These are phyloP conservation scores for Unio pictorum DNA, from an alignment of 2,888 invertebrate species.

Conservation along the genomic window DNA sequence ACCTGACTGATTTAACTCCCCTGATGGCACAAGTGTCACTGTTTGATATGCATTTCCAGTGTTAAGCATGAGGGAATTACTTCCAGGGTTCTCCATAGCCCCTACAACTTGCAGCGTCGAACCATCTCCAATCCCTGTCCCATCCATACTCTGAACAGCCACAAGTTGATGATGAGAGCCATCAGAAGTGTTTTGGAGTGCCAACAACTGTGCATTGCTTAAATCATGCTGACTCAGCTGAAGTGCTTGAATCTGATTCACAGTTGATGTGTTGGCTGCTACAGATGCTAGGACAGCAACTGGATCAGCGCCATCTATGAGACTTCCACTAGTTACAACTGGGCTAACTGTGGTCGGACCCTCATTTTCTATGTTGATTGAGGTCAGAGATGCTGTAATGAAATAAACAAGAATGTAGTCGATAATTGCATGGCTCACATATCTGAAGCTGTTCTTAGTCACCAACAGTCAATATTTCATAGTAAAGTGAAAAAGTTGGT, in stretches of 20 bases:
- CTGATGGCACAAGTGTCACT: conserved; percentile 86
- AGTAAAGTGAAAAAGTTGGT: too few species aligned
- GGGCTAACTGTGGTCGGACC: too few species aligned
- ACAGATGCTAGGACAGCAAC: conserved; percentile 51
- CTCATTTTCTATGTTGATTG: too few species aligned
- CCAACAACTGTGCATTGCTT: conserved; percentile 50
- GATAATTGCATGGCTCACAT: too few species aligned
- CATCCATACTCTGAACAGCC: conserved; percentile 52
- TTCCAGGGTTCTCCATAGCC: not conserved
- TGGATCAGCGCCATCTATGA: conserved; percentile 36
- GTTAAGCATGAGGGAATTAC: conserved; percentile 40
- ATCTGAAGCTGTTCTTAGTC: too few species aligned
- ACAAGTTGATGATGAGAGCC: conserved; percentile 59
- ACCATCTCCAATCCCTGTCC: conserved; percentile 16
- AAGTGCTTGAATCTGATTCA: conserved; percentile 33
- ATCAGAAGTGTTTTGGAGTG: conserved; percentile 54
- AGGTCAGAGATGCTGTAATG: too few species aligned
- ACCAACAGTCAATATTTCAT: too few species aligned
- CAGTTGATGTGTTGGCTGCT: conserved; percentile 39
- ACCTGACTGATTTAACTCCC: conserved; percentile 81
- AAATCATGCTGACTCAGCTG: conserved; percentile 10
- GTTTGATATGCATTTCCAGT: conserved; percentile 81
- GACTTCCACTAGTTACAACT: too few species aligned
- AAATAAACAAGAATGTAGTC: too few species aligned
- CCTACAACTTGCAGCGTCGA: conserved; percentile 1